A percentile compares a stretch with the other conserved stretches of the same genome.
Conservation (phyloP, 2,113 vertebrate genomes). For the Eretmochelys imbricata region DNA sequence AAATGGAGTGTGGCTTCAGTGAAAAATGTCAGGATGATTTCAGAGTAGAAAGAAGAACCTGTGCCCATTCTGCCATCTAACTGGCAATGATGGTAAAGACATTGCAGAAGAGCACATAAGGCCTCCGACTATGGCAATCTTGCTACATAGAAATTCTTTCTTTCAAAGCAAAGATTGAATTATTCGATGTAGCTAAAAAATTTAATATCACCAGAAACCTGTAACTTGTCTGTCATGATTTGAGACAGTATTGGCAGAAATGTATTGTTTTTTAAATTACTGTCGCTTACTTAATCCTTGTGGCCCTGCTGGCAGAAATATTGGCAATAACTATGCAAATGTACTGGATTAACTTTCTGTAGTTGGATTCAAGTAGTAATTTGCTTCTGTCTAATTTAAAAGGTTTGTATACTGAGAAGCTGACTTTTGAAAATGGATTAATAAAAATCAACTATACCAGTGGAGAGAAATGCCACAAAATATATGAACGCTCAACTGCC, state of each 20-base stretch:
- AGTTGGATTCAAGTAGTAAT: background rate
- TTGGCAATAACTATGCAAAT: background rate
- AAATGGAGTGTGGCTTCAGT: background rate
- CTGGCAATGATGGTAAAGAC: background rate
- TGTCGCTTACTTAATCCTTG: background rate
- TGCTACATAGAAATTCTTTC: background rate
- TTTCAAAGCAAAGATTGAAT: background rate
- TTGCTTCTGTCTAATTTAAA: background rate
- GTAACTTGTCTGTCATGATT: background rate
- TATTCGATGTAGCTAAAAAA: background rate
- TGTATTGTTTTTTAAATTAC: background rate
- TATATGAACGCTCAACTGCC: constrained; percentile 89
- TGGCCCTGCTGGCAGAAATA: background rate
- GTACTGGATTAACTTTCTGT: background rate
- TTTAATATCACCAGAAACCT: background rate
- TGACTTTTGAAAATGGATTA: constrained; percentile 90
- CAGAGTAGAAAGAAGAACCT: background rate
- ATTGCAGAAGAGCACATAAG: background rate
- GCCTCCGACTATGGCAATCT: background rate
- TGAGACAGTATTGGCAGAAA: background rate
- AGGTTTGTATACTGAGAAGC: constrained; percentile 85
- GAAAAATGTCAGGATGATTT: background rate
- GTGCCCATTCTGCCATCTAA: background rate
- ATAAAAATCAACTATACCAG: constrained; percentile 92
- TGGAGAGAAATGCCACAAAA: constrained; percentile 89